phyloP scores from a whole-genome alignment of 2,888 invertebrate species.

The Meghimatium bilineatum region DNA sequence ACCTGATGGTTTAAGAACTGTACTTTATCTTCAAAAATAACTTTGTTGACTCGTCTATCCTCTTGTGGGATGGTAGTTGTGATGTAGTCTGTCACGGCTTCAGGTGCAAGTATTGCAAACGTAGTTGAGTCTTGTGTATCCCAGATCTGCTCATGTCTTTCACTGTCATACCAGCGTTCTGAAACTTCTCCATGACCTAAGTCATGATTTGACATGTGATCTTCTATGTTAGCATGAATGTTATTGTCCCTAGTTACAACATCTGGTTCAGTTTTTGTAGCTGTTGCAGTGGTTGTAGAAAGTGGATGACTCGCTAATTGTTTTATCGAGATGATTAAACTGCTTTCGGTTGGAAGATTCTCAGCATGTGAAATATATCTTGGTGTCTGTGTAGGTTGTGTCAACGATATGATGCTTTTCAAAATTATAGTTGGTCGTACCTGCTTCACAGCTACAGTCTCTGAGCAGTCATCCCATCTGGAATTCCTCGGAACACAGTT shows the following conservation, averaged over 20 bases:
- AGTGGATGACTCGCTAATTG: neutral
- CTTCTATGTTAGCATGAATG: neutral
- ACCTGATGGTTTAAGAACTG: neutral
- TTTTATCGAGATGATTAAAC: neutral
- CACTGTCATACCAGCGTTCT: neutral
- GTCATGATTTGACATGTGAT: neutral
- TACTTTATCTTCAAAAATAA: neutral
- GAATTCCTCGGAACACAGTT: slow-evolving; percentile 57
- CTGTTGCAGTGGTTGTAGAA: neutral
- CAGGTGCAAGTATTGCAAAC: neutral
- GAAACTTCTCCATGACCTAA: neutral
- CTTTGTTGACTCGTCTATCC: neutral
- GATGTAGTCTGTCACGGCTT: neutral
- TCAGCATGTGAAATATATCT: neutral
- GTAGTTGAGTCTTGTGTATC: neutral
- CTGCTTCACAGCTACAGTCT: neutral
- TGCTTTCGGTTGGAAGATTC: too few species aligned
- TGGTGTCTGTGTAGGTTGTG: too few species aligned
- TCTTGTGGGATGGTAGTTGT: neutral
- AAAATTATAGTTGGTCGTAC: neutral
- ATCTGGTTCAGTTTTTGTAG: too few species aligned
- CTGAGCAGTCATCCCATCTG: slow-evolving; percentile 57
- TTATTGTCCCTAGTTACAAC: neutral
- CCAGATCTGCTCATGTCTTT: neutral
- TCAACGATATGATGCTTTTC: neutral